Conservation (phyloP, 2,113 vertebrate genomes). For the Porphyrio hochstetteri region DNA sequence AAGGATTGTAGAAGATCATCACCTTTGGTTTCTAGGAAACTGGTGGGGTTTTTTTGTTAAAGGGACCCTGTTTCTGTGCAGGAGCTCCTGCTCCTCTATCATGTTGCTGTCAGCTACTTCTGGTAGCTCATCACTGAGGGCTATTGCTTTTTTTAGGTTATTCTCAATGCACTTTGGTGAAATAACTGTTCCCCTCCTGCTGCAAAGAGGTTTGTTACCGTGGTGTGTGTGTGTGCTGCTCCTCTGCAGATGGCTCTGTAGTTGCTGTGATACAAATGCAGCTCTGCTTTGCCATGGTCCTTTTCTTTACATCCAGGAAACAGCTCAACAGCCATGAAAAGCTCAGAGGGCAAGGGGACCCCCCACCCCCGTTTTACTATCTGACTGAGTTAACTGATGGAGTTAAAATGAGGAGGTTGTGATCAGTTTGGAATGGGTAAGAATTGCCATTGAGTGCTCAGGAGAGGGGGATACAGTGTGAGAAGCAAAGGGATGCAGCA, state of each 20-base stretch:
- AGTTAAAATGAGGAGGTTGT: not conserved
- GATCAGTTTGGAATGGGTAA: not conserved
- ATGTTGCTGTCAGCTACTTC: fast-evolving
- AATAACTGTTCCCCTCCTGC: not conserved
- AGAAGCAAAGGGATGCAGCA: not conserved
- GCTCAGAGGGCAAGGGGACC: not conserved
- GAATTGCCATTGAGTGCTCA: not conserved
- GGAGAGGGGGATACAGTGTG: not conserved
- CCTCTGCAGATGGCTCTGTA: not conserved
- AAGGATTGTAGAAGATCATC: not conserved
- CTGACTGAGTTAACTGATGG: not conserved
- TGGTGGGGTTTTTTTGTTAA: not conserved
- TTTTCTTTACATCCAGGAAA: not conserved
- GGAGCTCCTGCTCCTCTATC: not conserved
- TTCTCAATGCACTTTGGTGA: not conserved
- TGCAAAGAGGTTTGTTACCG: not conserved
- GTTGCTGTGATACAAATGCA: not conserved
- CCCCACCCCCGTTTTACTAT: not conserved
- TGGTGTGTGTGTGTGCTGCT: not conserved
- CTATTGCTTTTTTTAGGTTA: not conserved
- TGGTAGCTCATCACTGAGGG: not conserved
- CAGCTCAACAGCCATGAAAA: fast-evolving
- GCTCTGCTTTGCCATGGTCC: not conserved
- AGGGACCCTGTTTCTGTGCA: not conserved
- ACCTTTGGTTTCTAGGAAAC: not conserved